Percentiles rank a stretch among this genome's conserved stretches.
phyloP scores from a whole-genome alignment of 2,797 vertebrate genomes.

The Helostoma temminkii region DNA sequence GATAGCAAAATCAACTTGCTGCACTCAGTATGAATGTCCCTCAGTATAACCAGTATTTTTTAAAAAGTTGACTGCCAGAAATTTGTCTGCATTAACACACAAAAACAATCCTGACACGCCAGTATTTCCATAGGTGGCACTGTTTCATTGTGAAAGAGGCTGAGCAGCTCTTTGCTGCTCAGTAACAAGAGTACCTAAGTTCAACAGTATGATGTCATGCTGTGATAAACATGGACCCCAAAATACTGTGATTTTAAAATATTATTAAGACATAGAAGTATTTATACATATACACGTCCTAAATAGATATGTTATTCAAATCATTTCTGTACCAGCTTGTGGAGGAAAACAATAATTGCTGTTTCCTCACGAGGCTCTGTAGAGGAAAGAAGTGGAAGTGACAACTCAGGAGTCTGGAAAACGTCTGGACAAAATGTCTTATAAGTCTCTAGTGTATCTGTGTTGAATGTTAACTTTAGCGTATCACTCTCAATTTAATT shows the following conservation, averaged over 20 bases:
- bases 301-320: too few relatives aligned
- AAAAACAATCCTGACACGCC: not conserved
- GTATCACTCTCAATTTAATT: slow-evolving; percentile 48
- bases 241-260: too few relatives aligned
- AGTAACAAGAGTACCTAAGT: slow-evolving; percentile 56
- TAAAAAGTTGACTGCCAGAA: not conserved
- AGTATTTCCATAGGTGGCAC: slow-evolving; percentile 74
- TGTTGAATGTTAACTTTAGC: slow-evolving; percentile 46
- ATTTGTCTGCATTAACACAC: slow-evolving; percentile 3
- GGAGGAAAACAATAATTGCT: slow-evolving; percentile 11
- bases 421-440: slow-evolving; percentile 43
- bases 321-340: not conserved
- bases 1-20: slow-evolving; percentile 27
- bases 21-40: not conserved
- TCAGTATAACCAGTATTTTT: slow-evolving; percentile 2
- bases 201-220: slow-evolving; percentile 60
- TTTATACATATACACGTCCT: too few relatives aligned
- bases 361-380: slow-evolving; percentile 4
- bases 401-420: slow-evolving; percentile 37
- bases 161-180: slow-evolving; percentile 50
- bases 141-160: slow-evolving; percentile 68
- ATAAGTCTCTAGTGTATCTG: slow-evolving; percentile 51
- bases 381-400: slow-evolving; percentile 26
- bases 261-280: too few relatives aligned
- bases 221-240: slow-evolving; percentile 35